Base-by-base conservation (phyloP, 2,113 vertebrate species). In the Eretmochelys imbricata region DNA sequence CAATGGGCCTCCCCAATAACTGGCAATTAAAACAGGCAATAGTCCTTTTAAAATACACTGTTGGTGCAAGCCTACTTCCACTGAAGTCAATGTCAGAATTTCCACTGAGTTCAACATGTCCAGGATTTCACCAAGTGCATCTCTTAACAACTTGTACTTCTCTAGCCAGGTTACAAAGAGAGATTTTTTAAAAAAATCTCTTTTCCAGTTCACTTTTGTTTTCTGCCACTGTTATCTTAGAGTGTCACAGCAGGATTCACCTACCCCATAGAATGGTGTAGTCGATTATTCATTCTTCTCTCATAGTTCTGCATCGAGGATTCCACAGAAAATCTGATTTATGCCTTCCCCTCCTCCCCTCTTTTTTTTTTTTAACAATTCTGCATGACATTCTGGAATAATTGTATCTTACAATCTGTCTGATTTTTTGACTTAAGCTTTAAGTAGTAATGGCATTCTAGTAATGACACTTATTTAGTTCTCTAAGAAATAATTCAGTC, bases 381-480 rank as follows among this genome's bases (percentile, higher is more conserved):
- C 35, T 79, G 10, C 59, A 78, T 87, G 69, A 78, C 80, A 86
- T 8, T 92, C 91, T 24, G 31, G 24, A 91, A 90, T 82, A 93
- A 93, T 89, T 90, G 3, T 19, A 75, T 92, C 92, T 91, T 93
- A 81, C 81, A 38, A 29, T 81, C 17, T 51, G 2, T 84, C 69
- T 91, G 78, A 22, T 46, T 93, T 94, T 92, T 90, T 0, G 20
- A 55, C 88, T 94, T 82, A 86, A 75, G 29, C 50, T 89, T 81
- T 49, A 80, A 94, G 10, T 89, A 85, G 35, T 17, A 89, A 88
- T 90, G 20, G 8, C 22, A 62, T 95, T 91, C 87, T 91, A 91
- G 16, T 75, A 76, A 19, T 80, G 51, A 90, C 27, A n/a, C 38
- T 91, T 82, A 49, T 84, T 85, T 91, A 75, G 38, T 10, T 19